Base-by-base conservation (phyloP, 1,140 invertebrate genomes). In the Drosophila orena region DNA sequence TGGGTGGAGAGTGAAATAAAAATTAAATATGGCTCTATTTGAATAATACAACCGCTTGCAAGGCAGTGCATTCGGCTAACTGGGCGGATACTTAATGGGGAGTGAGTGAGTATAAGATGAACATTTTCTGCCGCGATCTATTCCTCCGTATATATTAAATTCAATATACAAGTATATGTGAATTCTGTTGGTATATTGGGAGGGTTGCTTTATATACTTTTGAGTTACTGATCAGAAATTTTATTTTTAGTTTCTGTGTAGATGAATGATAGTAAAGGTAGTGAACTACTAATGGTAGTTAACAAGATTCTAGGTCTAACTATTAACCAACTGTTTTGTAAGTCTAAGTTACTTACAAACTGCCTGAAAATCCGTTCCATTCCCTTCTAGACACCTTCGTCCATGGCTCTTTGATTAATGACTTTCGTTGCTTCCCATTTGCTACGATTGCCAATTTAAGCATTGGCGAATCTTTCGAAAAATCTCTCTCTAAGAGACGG, bases 11-110 rank as follows among this genome's bases (percentile, higher is more conserved):
- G 73, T 64, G 75, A 81, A 79, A 88, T 86, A 88, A 88, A 79
- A 68, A 76, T 79, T 83, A 86, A 86, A 86, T 86, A 86, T 86
- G 81, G 75, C 81, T 88, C 70, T 86, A 88, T 88, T 86, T 88
- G 65, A 83, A 88, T 88, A 88, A 76, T 58, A 20, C 17, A 10
- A 3, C 46, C 50, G 59, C 35, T 46, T 57, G 54, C 20, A 30
- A 22, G 27, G 20, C 15, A 17, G 47, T 34, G 47, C 27, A 50
- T 30, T 49, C 3, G 27, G 30, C 17, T 40, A 38, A 74, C 14
- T 20, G 35, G 59, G 47, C 46, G 65, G 35, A 42, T 46, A 22
- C 54, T 38, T 70, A 59, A 46, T 72, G 57, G 40, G 30, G 22
- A 30, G 30, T 10, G 0, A 30, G 30, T 8, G 2, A 3, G 30